Evolutionary conservation across 2,888 invertebrate species (phyloP).

Genomic region (Antheraea yamamai): DNA sequence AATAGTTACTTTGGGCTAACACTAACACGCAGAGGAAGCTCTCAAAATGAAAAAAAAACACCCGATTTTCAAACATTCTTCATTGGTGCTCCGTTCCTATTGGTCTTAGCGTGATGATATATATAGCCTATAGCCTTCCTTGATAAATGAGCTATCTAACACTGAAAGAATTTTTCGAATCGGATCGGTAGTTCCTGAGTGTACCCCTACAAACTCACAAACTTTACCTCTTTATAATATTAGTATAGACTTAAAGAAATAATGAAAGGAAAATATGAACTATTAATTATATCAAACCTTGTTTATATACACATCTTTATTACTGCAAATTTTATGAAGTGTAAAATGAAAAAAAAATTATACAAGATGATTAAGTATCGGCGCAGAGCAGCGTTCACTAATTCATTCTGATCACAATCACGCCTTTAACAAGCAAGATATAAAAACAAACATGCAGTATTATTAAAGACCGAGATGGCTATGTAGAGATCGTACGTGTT

Average conservation of each 20-base stretch:
- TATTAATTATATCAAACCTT: not conserved
- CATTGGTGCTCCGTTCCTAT: no score
- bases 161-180: no score
- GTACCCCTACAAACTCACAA: no score
- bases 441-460: slow-evolving; percentile 42
- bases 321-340: slow-evolving; percentile 6
- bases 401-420: slow-evolving; percentile 51
- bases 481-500: slow-evolving; percentile 24
- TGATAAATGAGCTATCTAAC: no score
- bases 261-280: not conserved
- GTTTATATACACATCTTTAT: not conserved
- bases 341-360: slow-evolving; percentile 29
- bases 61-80: no score
- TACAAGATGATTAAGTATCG: slow-evolving; percentile 36
- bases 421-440: slow-evolving; percentile 41
- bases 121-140: no score
- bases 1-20: no score
- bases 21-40: no score
- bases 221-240: no score
- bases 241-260: not conserved
- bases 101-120: no score
- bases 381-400: slow-evolving; percentile 38
- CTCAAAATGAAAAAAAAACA: no score
- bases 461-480: slow-evolving; percentile 36
- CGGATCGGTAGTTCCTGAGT: no score